phyloP scores from a whole-genome alignment of 2,113 vertebrate species.

The Anoura caudifer region DNA sequence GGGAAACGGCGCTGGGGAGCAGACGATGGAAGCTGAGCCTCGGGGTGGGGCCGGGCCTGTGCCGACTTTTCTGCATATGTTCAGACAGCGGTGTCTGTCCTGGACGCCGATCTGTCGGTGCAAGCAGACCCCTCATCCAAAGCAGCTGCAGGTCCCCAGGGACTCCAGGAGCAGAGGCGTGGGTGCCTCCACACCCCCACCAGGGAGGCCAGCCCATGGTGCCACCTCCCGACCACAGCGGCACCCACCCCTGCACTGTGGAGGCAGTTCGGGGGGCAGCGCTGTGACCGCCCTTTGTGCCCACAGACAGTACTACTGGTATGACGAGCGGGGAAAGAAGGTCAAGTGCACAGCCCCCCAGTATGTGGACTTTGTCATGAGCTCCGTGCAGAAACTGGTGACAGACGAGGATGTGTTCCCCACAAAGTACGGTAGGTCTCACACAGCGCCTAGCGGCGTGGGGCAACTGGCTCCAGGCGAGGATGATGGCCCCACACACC shows the following conservation, averaged over 20 bases:
- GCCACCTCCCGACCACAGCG: background rate
- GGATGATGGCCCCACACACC: too few relatives aligned
- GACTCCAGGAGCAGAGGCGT: background rate
- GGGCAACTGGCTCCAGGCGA: background rate
- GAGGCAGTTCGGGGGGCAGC: background rate
- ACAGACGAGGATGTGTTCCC: slow-evolving; percentile 98
- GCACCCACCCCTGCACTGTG: background rate
- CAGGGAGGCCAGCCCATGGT: background rate
- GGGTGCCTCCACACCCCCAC: background rate
- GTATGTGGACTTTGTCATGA: slow-evolving; percentile 99
- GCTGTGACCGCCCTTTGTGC: background rate
- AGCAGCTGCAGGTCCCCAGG: background rate
- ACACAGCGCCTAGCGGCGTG: rapidly evolving
- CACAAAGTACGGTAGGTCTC: slow-evolving; percentile 94
- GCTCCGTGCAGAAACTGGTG: slow-evolving; percentile 97
- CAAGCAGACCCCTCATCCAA: background rate
- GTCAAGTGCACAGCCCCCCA: slow-evolving; percentile 98
- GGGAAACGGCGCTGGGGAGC: too few relatives aligned
- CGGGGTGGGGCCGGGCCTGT: too few relatives aligned
- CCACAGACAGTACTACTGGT: slow-evolving; percentile 98
- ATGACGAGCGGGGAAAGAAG: slow-evolving; percentile 98
- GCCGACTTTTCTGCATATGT: too few relatives aligned
- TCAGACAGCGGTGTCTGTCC: too few relatives aligned
- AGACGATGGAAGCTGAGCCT: too few relatives aligned
- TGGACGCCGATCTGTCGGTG: background rate